phyloP scores from a whole-genome alignment of 2,888 invertebrate species.

The Lepidochitona cinerea region DNA sequence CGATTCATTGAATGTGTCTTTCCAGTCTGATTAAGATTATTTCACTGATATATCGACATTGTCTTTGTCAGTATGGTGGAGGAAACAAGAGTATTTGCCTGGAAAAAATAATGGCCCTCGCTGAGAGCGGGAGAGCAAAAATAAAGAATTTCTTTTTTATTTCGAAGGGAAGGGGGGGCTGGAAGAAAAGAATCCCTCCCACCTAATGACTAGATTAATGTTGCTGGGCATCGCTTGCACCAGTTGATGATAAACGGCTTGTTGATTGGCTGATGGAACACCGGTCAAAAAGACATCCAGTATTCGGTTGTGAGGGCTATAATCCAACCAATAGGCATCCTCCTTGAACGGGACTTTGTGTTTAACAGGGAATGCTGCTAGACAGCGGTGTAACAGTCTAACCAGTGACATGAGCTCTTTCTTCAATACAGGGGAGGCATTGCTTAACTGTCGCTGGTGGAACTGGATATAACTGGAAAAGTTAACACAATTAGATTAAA shows the following conservation, averaged over 20 bases:
- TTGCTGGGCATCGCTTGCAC: slow-evolving; percentile 52
- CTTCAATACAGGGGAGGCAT: slow-evolving; percentile 5
- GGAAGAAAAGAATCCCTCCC: no score
- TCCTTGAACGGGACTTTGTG: slow-evolving; percentile 30
- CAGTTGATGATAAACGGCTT: slow-evolving; percentile 41
- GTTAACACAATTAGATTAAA: no score
- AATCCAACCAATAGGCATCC: slow-evolving; percentile 39
- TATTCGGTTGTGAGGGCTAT: slow-evolving; percentile 45
- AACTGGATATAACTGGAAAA: slow-evolving; percentile 44
- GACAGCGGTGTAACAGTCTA: slow-evolving; percentile 38
- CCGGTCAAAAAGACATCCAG: slow-evolving; percentile 45
- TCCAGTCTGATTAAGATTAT: no score
- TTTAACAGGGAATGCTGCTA: slow-evolving; percentile 43
- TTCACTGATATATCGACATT: no score
- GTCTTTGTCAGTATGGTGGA: no score
- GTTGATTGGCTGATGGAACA: slow-evolving; percentile 35
- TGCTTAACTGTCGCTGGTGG: slow-evolving; percentile 32
- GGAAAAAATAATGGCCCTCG: no score
- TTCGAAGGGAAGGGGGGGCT: no score
- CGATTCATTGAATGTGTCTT: no score
- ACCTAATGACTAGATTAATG: slow-evolving; percentile 51
- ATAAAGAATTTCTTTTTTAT: no score
- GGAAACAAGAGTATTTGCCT: no score
- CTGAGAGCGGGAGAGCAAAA: no score
- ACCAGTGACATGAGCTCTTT: slow-evolving; percentile 25